These are phyloP conservation scores for Heteromyza rotundicornis DNA, from an alignment of 2,888 invertebrate genomes.

Conservation along the genomic window DNA sequence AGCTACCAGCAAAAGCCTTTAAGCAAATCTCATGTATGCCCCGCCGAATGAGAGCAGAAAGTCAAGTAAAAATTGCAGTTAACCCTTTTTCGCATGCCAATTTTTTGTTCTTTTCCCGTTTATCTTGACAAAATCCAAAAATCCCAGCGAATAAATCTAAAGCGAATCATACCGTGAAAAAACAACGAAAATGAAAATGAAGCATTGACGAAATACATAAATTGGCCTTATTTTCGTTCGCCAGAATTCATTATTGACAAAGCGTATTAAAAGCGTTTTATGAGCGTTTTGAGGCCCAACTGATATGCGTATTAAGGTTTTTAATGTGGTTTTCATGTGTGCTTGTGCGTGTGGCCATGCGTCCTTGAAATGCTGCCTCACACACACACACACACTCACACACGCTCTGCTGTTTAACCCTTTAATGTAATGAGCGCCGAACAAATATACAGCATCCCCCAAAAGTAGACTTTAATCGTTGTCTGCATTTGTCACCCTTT, in stretches of 20 bases:
- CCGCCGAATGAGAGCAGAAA: too few relatives aligned
- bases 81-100: not conserved
- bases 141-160: not conserved
- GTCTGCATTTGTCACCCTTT: slow-evolving; percentile 1
- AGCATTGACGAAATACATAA: slow-evolving; percentile 38
- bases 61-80: too few relatives aligned
- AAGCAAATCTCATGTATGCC: not conserved
- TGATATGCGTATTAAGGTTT: slow-evolving; percentile 34
- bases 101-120: not conserved
- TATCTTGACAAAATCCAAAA: too few relatives aligned
- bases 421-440: not conserved
- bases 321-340: slow-evolving; percentile 31
- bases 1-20: not conserved
- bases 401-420: not conserved
- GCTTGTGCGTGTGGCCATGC: slow-evolving; percentile 9
- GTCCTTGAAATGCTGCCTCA: slow-evolving; percentile 38
- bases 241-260: slow-evolving; percentile 54
- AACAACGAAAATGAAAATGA: not conserved
- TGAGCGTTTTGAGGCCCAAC: slow-evolving; percentile 31
- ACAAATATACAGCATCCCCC: not conserved
- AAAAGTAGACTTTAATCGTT: not conserved
- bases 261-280: slow-evolving; percentile 49
- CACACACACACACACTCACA: not conserved
- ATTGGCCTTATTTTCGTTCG: slow-evolving; percentile 48
- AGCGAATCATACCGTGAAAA: too few relatives aligned